Evolutionary conservation across 2,888 invertebrate species (phyloP), one percentile per base, ranked within the genome.

Genomic region (Parnassius mnemosyne): DNA sequence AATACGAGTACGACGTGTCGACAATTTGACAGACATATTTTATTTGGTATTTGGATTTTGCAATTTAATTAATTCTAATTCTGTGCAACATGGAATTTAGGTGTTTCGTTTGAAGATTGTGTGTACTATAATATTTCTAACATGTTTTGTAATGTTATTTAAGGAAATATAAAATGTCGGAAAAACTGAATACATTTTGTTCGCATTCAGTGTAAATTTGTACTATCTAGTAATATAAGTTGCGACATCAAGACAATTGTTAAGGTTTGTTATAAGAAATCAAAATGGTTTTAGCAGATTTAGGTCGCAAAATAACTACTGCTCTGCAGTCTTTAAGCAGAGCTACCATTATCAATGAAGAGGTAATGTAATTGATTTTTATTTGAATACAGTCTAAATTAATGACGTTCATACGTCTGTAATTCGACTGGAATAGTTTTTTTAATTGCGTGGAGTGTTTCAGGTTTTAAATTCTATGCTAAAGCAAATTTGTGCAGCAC

Each of bases 221-320:
- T 34, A 13, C 50, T 55, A 54, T 25, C 3, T 44, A 50, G 12
- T 51, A 60, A 57, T 44, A 51, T 53, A 64, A 64, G 65, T 65
- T 59, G 63, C 61, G 61, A 68, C 64, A 62, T 12, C 50, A 53
- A 43, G 57, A 66, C 9, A 53, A 51, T 61, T 53, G 58, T 63
- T 47, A 16, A 62, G 65, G 65, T 64, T 51, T 57, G 55, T 61
- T 68, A 63, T 69, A 73, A 68, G 66, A 68, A 68, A 72, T 69
- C 83, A 95, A 93, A 84, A 99, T 99, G 99, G 99, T 99, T 87
- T 96, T 99, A 94, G 99, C 99, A 79, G 99, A 99, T 94, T 95
- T 99, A 87, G 99, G 99, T 83, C 96, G 99, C 83, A 99, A 99
- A 93, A 99, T 99, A 84, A 99, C 99, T 80, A 97, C 97, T 88